Evolutionary conservation across 1,140 invertebrate species (phyloP).

Genomic region (Listronotus oregonensis): DNA sequence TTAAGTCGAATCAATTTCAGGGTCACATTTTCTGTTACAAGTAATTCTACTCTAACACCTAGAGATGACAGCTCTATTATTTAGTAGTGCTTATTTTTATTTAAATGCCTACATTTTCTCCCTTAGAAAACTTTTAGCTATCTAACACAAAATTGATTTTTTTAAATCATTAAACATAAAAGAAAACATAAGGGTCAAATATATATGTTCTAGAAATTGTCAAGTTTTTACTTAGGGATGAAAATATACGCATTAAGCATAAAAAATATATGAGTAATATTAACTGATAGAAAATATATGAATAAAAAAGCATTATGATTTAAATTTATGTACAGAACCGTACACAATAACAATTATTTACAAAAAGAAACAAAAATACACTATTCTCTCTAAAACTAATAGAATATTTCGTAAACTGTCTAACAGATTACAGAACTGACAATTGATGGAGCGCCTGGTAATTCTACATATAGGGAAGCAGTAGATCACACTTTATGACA

Average conservation of each 20-base stretch:
- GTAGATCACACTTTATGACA: too few species aligned
- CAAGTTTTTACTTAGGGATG: not conserved
- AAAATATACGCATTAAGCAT: not conserved
- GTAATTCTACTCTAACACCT: constrained; percentile 1
- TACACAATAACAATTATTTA: constrained; percentile 45
- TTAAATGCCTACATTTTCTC: not conserved
- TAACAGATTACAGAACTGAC: constrained; percentile 8
- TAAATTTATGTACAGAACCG: constrained; percentile 41
- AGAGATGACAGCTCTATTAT: constrained; percentile 4
- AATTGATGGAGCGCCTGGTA: not conserved
- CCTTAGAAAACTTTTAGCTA: too few species aligned
- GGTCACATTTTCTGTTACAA: constrained; percentile 7
- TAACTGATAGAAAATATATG: constrained; percentile 37
- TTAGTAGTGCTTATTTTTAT: not conserved
- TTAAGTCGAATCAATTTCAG: not conserved
- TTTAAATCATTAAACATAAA: too few species aligned
- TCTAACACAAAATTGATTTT: too few species aligned
- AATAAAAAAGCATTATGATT: constrained; percentile 40
- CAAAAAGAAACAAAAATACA: constrained; percentile 25
- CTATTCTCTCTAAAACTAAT: not conserved
- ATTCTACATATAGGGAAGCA: too few species aligned
- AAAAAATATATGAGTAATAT: not conserved
- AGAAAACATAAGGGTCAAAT: too few species aligned
- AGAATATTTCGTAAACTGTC: not conserved
- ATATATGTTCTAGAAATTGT: not conserved